Conservation (phyloP, 2,797 vertebrate genomes). For the Poecilia wingei region DNA sequence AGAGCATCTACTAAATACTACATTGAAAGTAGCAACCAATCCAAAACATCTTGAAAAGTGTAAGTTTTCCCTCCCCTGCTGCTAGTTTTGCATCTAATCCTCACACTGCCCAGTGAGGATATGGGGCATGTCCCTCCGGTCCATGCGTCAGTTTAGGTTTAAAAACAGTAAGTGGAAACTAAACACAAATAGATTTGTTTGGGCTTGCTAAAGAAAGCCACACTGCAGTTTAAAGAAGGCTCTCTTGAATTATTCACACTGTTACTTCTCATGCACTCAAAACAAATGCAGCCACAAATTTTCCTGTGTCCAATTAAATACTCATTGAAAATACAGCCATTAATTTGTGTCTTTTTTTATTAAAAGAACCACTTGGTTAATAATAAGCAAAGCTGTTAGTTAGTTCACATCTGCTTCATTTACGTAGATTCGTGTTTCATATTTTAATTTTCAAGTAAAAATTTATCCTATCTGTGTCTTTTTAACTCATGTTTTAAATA, state of each 20-base stretch:
- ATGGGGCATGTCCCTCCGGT: neutral
- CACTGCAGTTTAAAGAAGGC: neutral
- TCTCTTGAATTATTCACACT: neutral
- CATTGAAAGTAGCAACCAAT: neutral
- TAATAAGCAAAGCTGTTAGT: neutral
- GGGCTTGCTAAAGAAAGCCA: neutral
- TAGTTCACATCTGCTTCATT: neutral
- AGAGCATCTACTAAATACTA: neutral
- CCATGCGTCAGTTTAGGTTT: neutral
- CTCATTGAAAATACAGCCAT: neutral
- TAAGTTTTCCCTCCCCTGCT: neutral
- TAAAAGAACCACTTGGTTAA: neutral
- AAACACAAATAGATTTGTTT: slow-evolving; percentile 2
- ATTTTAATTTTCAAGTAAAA: neutral
- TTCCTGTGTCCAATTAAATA: neutral
- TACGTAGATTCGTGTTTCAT: neutral
- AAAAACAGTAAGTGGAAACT: neutral
- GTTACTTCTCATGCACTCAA: neutral
- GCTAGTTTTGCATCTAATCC: neutral
- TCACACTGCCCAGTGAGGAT: neutral
- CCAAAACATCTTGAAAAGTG: neutral
- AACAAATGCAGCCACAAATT: neutral
- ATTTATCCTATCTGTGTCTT: neutral
- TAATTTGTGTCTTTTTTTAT: neutral
- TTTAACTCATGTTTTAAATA: neutral